A percentile compares a stretch with the other conserved stretches of the same genome.
Evolutionary conservation across 92 coral and sea anemone species (phyloP).

Genomic region (Anthopleura xanthogrammica): DNA sequence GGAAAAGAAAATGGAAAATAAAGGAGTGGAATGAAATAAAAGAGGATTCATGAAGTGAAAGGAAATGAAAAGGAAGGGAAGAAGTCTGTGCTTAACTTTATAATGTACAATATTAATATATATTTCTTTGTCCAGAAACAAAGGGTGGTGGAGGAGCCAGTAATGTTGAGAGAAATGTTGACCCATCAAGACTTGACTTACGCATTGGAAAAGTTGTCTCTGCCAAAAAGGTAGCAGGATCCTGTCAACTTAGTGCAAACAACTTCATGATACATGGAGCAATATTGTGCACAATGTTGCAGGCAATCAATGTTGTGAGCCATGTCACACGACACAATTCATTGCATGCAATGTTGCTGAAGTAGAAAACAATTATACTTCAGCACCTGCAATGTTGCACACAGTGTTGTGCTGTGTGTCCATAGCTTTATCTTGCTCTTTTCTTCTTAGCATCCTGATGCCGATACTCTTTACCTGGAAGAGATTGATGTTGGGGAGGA

Average conservation of each 20-base stretch:
- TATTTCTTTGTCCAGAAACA: conserved; percentile 32
- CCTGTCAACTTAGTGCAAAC: neutral
- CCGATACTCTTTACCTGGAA: conserved; percentile 87
- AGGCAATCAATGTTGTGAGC: too few relatives aligned
- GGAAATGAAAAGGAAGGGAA: neutral
- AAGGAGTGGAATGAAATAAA: neutral
- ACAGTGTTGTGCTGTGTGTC: too few relatives aligned
- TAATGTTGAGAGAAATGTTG: conserved; percentile 65
- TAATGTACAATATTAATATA: neutral
- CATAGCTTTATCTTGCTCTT: neutral
- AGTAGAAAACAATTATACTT: too few relatives aligned
- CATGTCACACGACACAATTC: too few relatives aligned
- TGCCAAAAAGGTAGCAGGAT: conserved; percentile 72
- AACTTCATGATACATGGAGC: too few relatives aligned
- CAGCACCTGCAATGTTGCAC: too few relatives aligned
- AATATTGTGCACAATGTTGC: too few relatives aligned
- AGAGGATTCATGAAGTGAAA: neutral
- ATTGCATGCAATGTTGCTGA: too few relatives aligned
- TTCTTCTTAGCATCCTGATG: conserved; percentile 86
- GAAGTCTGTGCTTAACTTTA: neutral
- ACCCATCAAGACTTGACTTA: conserved; percentile 90
- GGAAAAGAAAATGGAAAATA: neutral
- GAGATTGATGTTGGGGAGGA: conserved; percentile 92
- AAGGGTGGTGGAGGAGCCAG: conserved; percentile 61
- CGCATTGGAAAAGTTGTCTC: conserved; percentile 87